phyloP scores from a whole-genome alignment of 1,140 invertebrate species.

The Calephelis virginiensis region DNA sequence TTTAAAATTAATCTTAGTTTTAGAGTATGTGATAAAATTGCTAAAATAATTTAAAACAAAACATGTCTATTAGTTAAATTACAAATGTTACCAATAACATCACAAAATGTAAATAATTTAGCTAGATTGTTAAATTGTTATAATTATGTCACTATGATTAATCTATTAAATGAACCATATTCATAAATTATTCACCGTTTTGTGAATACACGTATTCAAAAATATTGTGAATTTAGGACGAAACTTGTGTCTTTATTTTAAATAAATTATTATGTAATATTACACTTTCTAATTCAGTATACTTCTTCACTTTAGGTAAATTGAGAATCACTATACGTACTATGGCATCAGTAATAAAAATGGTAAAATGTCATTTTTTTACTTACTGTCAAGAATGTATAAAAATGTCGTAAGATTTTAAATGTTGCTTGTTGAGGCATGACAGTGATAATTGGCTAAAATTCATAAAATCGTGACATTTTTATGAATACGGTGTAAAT shows the following conservation, averaged over 20 bases:
- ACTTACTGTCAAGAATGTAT: not conserved
- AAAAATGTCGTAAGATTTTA: not conserved
- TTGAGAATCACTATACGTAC: too few species aligned
- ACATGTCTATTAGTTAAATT: not conserved
- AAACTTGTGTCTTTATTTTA: too few species aligned
- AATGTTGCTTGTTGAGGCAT: not conserved
- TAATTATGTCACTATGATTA: conserved; percentile 26
- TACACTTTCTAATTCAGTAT: too few species aligned
- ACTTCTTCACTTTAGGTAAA: too few species aligned
- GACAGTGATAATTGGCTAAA: not conserved
- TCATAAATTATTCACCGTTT: conserved; percentile 5
- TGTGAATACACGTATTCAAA: not conserved
- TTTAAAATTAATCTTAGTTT: not conserved
- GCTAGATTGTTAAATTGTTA: conserved; percentile 57
- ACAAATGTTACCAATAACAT: conserved; percentile 52
- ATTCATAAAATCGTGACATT: not conserved
- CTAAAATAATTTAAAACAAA: conserved; percentile 6
- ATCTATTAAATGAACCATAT: conserved; percentile 4
- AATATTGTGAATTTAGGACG: not conserved
- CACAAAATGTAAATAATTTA: conserved; percentile 60
- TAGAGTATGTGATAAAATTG: conserved; percentile 4
- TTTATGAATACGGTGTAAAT: conserved; percentile 13
- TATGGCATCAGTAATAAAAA: too few species aligned
- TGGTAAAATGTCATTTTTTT: not conserved
- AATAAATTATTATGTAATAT: too few species aligned